Evolutionary conservation across 2,888 invertebrate species (phyloP), one percentile per base, ranked within the genome.

Genomic region (Thecophora atra): DNA sequence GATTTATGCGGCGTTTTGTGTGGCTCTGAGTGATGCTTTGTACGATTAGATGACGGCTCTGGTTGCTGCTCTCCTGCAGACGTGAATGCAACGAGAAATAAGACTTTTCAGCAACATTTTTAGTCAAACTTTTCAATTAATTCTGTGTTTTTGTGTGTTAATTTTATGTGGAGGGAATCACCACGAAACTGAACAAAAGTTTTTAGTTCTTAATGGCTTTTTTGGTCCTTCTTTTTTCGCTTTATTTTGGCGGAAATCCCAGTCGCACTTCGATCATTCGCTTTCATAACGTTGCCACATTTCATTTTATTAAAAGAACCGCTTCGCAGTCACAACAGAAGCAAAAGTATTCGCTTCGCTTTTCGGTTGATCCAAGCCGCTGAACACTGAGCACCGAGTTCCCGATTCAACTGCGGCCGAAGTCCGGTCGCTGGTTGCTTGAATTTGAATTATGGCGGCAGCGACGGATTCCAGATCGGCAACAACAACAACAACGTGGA

Each of bases 371-470:
- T n/a, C 42, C 30, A n/a, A 26, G 21, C 56, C 54, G n/a, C 54
- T 24, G 54, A 21, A 19, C 54, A 19, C 24, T 21, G n/a, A 11
- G 19, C 54, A 19, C 19, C 52, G 15, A 52, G 52, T 13, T 3
- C 52, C 52, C 3, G 4, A 28, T 19, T 8, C 52, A 28, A 11
- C 37, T n/a, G 54, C 66, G 52, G 13, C 54, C 52, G 17, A 58
- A 24, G 67, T 42, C 68, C 68, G 44, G 58, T 54, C 24, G 37
- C 56, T 24, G 11, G 42, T 17, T 52, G 52, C 70, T 70, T 28
- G 37, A 6, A 70, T 70, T 70, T 70, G 70, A 70, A 70, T 70
- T 70, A 70, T 70, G 70, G 70, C 70, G 62, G 63, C 70, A 63
- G 70, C 70, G 42, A 52, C 13, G 52, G 63, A 58, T 60, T 69